A percentile compares a stretch with the other conserved stretches of the same genome.
Conservation (phyloP, 2,113 vertebrate species). For the Pluvialis apricaria region DNA sequence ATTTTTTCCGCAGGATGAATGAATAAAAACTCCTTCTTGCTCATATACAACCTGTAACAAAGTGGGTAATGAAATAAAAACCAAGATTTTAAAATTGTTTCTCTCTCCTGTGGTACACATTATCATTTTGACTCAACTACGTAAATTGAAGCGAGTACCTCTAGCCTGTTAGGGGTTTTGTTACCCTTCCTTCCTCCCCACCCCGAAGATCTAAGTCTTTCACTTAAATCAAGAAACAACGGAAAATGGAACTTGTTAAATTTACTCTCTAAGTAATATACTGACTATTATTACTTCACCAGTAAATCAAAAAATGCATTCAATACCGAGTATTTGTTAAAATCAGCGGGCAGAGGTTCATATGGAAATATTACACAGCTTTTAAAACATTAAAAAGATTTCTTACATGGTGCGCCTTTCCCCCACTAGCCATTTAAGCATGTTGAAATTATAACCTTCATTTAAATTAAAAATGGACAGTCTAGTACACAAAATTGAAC, state of each 20-base stretch:
- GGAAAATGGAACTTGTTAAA: not conserved
- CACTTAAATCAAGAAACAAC: not conserved
- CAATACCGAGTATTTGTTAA: not conserved
- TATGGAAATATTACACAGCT: not conserved
- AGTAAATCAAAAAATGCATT: not conserved
- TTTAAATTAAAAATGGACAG: not conserved
- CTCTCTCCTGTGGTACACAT: not conserved
- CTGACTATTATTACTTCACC: not conserved
- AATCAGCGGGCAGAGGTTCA: not conserved
- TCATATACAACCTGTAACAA: conserved; percentile 85
- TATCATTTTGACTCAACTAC: not conserved
- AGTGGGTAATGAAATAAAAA: not conserved
- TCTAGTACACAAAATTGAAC: not conserved
- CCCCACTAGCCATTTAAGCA: not conserved
- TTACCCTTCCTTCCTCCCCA: not conserved
- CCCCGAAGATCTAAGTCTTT: not conserved
- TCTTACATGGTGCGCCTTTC: not conserved
- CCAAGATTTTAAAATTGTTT: not conserved
- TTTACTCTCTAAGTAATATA: not conserved
- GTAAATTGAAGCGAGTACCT: not conserved
- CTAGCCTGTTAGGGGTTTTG: not conserved
- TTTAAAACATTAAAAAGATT: not conserved
- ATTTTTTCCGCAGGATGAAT: conserved; percentile 80
- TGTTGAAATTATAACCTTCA: not conserved
- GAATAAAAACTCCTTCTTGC: conserved; percentile 93